Evolutionary conservation across 2,797 vertebrate species (phyloP).

Genomic region (Streptopelia turtur): DNA sequence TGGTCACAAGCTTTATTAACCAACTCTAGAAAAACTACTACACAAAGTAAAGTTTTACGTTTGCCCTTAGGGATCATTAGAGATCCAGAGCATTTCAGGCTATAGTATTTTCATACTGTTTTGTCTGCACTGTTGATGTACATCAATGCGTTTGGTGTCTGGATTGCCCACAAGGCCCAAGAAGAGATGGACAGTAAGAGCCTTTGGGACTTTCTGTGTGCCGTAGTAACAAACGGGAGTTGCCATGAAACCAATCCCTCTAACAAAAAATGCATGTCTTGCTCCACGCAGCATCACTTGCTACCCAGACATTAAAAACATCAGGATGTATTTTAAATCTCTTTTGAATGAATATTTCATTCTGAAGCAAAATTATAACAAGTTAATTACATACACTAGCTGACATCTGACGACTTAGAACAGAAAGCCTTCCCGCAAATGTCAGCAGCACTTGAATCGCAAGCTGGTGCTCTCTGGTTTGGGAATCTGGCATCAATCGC

Average conservation of each 20-base stretch:
- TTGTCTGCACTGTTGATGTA: background rate
- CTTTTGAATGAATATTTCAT: slow-evolving; percentile 66
- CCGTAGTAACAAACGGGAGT: slow-evolving; percentile 5
- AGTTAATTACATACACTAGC: slow-evolving; percentile 63
- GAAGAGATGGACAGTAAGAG: slow-evolving; percentile 14
- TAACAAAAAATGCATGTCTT: background rate
- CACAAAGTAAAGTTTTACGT: background rate
- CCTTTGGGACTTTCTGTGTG: background rate
- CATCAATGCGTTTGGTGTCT: background rate
- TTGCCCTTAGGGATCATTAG: background rate
- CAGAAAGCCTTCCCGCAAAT: slow-evolving; percentile 6
- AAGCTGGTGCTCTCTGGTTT: slow-evolving; percentile 14
- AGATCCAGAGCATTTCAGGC: background rate
- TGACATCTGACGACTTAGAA: slow-evolving; percentile 49
- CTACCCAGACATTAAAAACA: slow-evolving; percentile 6
- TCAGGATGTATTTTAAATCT: slow-evolving; percentile 17
- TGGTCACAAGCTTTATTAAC: background rate
- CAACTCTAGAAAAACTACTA: background rate
- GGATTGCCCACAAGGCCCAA: background rate
- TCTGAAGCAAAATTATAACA: slow-evolving; percentile 57
- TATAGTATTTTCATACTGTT: background rate
- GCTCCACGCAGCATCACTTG: slow-evolving; percentile 26
- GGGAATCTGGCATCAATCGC: slow-evolving; percentile 17
- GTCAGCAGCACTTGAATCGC: slow-evolving; percentile 30
- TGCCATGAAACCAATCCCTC: slow-evolving; percentile 20